Evolutionary conservation across 2,888 invertebrate species (phyloP).

Genomic region (Amphiduros pacificus): DNA sequence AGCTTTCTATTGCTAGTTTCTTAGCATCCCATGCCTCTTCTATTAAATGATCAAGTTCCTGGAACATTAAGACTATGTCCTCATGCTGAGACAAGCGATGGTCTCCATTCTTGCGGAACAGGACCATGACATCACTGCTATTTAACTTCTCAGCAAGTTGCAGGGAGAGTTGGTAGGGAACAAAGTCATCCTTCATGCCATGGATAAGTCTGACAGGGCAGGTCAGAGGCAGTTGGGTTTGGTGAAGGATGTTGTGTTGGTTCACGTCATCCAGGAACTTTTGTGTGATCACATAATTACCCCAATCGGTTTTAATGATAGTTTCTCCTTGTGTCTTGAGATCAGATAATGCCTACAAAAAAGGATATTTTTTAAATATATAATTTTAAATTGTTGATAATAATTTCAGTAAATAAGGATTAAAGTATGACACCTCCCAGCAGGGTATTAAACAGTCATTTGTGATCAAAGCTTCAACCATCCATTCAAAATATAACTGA

Average conservation of each 20-base stretch:
- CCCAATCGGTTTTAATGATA: constrained; percentile 5
- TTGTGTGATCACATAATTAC: constrained; percentile 13
- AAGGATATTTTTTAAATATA: no score
- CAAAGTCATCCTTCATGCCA: constrained; percentile 26
- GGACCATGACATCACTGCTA: not conserved
- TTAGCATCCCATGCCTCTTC: not conserved
- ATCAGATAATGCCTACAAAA: constrained; percentile 13
- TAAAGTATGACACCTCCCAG: no score
- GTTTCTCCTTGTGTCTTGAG: constrained; percentile 10
- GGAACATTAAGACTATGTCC: not conserved
- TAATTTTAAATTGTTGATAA: no score
- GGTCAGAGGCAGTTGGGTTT: constrained; percentile 1
- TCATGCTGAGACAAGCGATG: not conserved
- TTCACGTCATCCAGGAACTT: constrained; percentile 10
- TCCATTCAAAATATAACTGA: no score
- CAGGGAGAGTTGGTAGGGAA: constrained; percentile 25
- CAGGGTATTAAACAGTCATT: no score
- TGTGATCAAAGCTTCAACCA: no score
- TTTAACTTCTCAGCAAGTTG: constrained; percentile 15
- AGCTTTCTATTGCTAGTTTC: not conserved
- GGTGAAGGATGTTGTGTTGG: constrained; percentile 1
- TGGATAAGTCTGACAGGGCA: constrained; percentile 29
- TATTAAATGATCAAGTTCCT: not conserved
- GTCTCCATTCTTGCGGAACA: not conserved
- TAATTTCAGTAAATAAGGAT: no score